Evolutionary conservation across 1,140 invertebrate genomes (phyloP).

Genomic region (Listronotus oregonensis): DNA sequence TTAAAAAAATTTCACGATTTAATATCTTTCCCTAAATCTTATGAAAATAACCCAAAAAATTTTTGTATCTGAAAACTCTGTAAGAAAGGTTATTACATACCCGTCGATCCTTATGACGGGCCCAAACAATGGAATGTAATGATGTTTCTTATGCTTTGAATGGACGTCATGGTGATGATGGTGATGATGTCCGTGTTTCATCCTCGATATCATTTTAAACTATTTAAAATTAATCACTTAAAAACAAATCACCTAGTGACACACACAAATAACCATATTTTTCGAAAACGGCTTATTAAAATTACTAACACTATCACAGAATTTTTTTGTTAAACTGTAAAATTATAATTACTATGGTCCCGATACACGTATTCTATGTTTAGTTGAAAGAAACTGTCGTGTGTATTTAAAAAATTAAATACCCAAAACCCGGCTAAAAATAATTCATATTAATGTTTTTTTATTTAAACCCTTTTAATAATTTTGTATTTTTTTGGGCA

Average conservation of each 20-base stretch:
- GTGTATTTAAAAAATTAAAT: constrained; percentile 28
- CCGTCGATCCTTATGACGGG: constrained; percentile 38
- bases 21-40: too few species aligned
- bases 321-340: constrained; percentile 10
- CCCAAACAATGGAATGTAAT: constrained; percentile 46
- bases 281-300: not conserved
- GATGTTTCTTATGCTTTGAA: constrained; percentile 39
- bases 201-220: constrained; percentile 29
- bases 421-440: constrained; percentile 34
- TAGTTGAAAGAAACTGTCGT: constrained; percentile 38
- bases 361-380: constrained; percentile 31
- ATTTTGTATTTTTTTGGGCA: not conserved
- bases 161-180: constrained; percentile 36
- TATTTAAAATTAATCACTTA: too few species aligned
- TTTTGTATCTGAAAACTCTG: not conserved
- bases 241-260: too few species aligned
- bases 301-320: constrained; percentile 9
- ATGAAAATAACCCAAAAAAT: too few species aligned
- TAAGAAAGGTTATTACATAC: constrained; percentile 39
- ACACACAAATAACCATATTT: not conserved
- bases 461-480: constrained; percentile 17
- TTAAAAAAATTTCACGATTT: too few species aligned
- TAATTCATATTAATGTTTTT: constrained; percentile 21
- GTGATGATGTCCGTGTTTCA: constrained; percentile 35
- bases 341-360: constrained; percentile 22